phyloP scores from a whole-genome alignment of 2,888 invertebrate species.

The Myathropa florea region DNA sequence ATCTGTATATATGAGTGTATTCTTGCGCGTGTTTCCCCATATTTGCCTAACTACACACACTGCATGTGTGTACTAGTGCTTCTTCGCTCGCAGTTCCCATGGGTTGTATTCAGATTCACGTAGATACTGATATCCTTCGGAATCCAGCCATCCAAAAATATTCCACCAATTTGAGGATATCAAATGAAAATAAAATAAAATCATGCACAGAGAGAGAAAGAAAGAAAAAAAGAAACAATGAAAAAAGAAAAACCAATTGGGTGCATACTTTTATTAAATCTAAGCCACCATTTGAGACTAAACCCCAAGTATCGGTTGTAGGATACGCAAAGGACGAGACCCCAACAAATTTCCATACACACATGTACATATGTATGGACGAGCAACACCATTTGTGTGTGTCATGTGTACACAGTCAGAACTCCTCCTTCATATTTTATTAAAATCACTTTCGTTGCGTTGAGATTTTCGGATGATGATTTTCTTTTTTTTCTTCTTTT shows the following conservation, averaged over 20 bases:
- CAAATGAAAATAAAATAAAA: conserved; percentile 63
- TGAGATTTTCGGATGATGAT: conserved; percentile 77
- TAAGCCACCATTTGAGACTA: conserved; percentile 69
- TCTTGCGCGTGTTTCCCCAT: conserved; percentile 24
- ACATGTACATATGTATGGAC: neutral
- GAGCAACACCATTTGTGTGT: neutral
- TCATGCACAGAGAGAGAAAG: conserved; percentile 18
- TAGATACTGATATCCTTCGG: conserved; percentile 48
- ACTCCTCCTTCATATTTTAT: conserved; percentile 78
- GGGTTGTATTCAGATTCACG: conserved; percentile 19
- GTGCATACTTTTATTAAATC: conserved; percentile 70
- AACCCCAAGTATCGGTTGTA: conserved; percentile 37
- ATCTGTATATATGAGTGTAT: neutral
- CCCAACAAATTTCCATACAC: conserved; percentile 1
- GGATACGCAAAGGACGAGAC: conserved; percentile 46
- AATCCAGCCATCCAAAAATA: conserved; percentile 56
- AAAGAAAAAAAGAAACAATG: neutral
- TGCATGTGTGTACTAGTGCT: conserved; percentile 38
- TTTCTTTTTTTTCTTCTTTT: conserved; percentile 29
- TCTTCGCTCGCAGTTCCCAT: conserved; percentile 37
- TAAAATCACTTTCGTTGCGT: conserved; percentile 81
- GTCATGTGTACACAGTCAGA: conserved; percentile 3
- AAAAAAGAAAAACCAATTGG: conserved; percentile 34
- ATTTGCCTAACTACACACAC: conserved; percentile 47
- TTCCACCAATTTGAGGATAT: conserved; percentile 63